Evolutionary conservation across 1,140 invertebrate genomes (phyloP), one percentile per base, ranked within the genome.

Genomic region (Rhyzopertha dominica): DNA sequence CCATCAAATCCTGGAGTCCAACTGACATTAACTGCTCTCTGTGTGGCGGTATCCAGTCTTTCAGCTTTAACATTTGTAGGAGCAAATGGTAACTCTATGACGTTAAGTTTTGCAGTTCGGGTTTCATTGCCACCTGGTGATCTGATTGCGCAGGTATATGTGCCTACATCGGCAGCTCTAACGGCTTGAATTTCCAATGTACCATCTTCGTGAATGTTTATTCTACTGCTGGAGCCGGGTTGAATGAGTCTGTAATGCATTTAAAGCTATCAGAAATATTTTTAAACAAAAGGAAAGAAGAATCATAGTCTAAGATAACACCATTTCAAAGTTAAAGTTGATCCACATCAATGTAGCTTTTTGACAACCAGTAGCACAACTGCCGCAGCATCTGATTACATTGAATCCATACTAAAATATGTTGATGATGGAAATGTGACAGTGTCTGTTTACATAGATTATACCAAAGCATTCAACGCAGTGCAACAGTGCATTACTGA

Each of bases 1-100:
- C 96, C 96, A 73, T 99, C 90, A 69, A 97, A 99, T 8, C 89
- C 89, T 0, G 90, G 85, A 5, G 86, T 85, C 95, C 95, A 99
- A 9, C 82, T 84, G 1, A 99, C 80, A 65, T 95, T 94, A 23
- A 98, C 90, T 9, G 80, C 76, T 32, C 81, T 67, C 51, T 79
- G 76, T 31, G 74, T 56, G 17, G 74, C 54, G 49, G 76, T 63
- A 62, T 81, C 62, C 23, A 86, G 54, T 10, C 90, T 74, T 31
- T 72, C 65, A 1, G 92, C 94, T 53, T 78, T 74, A 1, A 94
- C 86, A 58, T 90, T 87, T 19, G 82, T 86, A 0, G 95, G 95
- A 14, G 90, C 80, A 63, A 90, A 92, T 1, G 95, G 96, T 40
- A 98, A 71, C 69, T 99, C 95, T 49, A 95, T 91, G 51, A 95